Base-by-base conservation (phyloP, 2,888 invertebrate genomes). In the Eupeodes latifasciatus region DNA sequence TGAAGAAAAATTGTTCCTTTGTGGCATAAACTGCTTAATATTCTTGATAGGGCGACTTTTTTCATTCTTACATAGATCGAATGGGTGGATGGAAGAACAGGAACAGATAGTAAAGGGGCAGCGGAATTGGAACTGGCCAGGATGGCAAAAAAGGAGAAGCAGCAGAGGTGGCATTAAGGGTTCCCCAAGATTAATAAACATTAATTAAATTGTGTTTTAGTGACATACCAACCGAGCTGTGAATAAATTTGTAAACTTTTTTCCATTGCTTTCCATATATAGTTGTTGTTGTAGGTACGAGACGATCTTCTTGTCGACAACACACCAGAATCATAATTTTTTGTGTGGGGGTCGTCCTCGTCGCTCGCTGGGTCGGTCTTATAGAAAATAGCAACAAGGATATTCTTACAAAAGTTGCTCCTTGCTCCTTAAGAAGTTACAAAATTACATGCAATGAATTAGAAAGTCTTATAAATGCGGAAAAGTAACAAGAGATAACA, bases 141-240 rank as follows among this genome's bases (percentile, higher is more conserved):
- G n/a, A 40, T 9, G 40, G 40, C 1, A 40, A 27, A n/a, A n/a
- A 0, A n/a, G 16, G n/a, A n/a, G 11, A 12, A 7, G 27, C 27
- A 57, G 59, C 14, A 27, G 16, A 67, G 69, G 62, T 62, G 53
- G 76, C 62, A 62, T 72, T 71, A 14, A 11, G 53, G 71, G n/a
- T 55, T 40, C 10, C 27, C 19, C 47, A 40, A 71, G 49, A 53
- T 79, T 62, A 72, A 78, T 83, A 78, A 59, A 67, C 57, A 81
- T 83, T 78, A 78, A 64, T 77, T 77, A 71, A 81, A 69, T 77
- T 57, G 71, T 77, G 84, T 84, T 67, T 69, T 44, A 84, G 79
- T 79, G 84, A 75, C 74, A 82, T 9, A 44, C 19, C 57, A 34
- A n/a, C 57, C 49, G 69, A 84, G 66, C 66, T 79, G 51, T 69